A percentile compares a stretch with the other conserved stretches of the same genome.
Evolutionary conservation across 1,140 invertebrate species (phyloP).

Genomic region (Brachystomella parvula): DNA sequence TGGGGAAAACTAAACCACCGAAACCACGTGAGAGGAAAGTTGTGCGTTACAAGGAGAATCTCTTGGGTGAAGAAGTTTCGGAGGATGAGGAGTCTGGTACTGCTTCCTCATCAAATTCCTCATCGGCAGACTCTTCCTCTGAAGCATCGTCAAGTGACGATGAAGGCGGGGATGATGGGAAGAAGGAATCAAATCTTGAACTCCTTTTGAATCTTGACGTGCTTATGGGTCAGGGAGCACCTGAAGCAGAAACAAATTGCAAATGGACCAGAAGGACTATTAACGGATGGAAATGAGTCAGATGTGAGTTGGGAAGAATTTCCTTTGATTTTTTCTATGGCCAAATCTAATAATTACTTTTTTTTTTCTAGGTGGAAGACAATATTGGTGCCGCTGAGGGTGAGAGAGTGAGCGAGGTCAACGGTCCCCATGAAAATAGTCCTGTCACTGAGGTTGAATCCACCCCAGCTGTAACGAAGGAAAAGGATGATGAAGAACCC

Average conservation of each 20-base stretch:
- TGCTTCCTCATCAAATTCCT: slow-evolving; percentile 33
- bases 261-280: background rate
- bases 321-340: background rate
- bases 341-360: too few relatives aligned
- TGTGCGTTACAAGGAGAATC: background rate
- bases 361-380: too few relatives aligned
- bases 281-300: slow-evolving; percentile 13
- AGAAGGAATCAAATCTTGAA: slow-evolving; percentile 60
- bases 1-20: background rate
- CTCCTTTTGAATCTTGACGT: slow-evolving; percentile 69
- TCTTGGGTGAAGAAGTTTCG: slow-evolving; percentile 4
- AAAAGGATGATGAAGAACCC: background rate
- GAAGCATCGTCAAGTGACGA: slow-evolving; percentile 37
- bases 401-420: background rate
- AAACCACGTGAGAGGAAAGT: background rate
- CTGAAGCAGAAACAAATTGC: background rate
- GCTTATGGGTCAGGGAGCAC: slow-evolving; percentile 1
- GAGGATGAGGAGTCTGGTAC: slow-evolving; percentile 30
- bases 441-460: background rate
- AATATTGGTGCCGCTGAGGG: background rate
- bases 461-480: background rate
- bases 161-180: slow-evolving; percentile 38
- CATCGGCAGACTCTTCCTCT: slow-evolving; percentile 11
- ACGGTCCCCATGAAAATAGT: background rate
- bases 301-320: slow-evolving; percentile 14